Evolutionary conservation across 2,797 vertebrate species (phyloP).

Genomic region (Pitangus sulphuratus): DNA sequence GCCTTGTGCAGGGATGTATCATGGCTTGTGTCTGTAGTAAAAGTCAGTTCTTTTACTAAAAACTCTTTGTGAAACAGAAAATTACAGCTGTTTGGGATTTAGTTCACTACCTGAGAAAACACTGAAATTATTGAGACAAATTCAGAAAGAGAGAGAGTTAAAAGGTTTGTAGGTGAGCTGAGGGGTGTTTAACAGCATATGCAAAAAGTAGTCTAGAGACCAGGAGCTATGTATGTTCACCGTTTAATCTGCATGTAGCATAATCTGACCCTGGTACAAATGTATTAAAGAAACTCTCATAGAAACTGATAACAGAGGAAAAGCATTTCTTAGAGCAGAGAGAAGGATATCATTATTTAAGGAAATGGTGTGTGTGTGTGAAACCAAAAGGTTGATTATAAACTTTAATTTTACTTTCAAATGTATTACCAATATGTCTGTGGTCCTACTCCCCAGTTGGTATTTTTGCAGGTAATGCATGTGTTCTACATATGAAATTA

Average conservation of each 20-base stretch:
- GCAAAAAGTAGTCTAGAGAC: neutral
- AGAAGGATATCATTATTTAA: neutral
- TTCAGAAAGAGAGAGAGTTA: neutral
- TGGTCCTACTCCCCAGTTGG: neutral
- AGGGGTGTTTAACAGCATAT: rapidly evolving
- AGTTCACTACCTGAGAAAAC: neutral
- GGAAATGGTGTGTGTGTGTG: rapidly evolving
- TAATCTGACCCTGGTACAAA: neutral
- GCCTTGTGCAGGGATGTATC: neutral
- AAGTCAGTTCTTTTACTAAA: neutral
- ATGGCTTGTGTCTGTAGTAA: rapidly evolving
- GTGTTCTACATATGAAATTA: neutral
- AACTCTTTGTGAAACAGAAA: neutral
- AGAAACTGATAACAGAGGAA: neutral
- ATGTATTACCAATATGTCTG: neutral
- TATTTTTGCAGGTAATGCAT: neutral
- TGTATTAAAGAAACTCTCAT: neutral
- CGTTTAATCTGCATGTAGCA: neutral
- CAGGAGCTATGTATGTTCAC: neutral
- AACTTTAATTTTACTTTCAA: neutral
- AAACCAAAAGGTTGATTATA: neutral
- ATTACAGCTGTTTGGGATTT: neutral
- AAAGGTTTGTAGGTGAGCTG: neutral
- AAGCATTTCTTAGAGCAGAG: neutral
- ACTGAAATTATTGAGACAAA: neutral